Evolutionary conservation across 1,140 invertebrate species (phyloP).

Genomic region (Eurosta solidaginis): DNA sequence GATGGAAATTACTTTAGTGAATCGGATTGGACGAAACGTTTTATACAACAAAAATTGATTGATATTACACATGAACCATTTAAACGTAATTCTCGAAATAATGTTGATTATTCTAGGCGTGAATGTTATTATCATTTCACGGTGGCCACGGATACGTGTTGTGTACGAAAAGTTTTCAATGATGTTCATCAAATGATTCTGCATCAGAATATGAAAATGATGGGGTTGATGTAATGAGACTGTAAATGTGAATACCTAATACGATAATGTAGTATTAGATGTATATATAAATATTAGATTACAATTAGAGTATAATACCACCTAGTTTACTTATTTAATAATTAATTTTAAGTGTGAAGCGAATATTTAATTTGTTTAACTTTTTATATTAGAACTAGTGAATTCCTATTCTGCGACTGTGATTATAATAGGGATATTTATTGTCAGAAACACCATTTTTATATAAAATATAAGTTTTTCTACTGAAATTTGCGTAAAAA

Average conservation of each 20-base stretch:
- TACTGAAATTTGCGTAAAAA: not conserved
- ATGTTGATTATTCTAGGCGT: slow-evolving; percentile 51
- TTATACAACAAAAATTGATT: slow-evolving; percentile 71
- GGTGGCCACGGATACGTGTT: slow-evolving; percentile 74
- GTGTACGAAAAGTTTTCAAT: slow-evolving; percentile 72
- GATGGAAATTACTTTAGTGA: slow-evolving; percentile 63
- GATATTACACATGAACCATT: slow-evolving; percentile 55
- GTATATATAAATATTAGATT: no score
- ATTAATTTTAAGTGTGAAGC: not conserved
- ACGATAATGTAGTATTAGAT: not conserved
- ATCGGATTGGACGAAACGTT: slow-evolving; percentile 69
- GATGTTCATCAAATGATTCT: slow-evolving; percentile 75
- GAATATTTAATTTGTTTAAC: not conserved
- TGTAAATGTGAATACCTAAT: no score
- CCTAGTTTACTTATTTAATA: no score
- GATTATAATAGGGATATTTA: slow-evolving; percentile 11
- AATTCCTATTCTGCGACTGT: slow-evolving; percentile 25
- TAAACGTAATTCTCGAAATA: slow-evolving; percentile 52
- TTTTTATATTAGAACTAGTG: not conserved
- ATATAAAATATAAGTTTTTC: not conserved
- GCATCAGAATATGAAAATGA: slow-evolving; percentile 62
- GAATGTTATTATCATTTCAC: slow-evolving; percentile 75
- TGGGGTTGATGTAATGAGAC: slow-evolving; percentile 57
- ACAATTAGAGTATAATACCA: no score
- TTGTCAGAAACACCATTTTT: not conserved